Conservation (phyloP, 2,888 invertebrate genomes). For the Sinelater perroti region DNA sequence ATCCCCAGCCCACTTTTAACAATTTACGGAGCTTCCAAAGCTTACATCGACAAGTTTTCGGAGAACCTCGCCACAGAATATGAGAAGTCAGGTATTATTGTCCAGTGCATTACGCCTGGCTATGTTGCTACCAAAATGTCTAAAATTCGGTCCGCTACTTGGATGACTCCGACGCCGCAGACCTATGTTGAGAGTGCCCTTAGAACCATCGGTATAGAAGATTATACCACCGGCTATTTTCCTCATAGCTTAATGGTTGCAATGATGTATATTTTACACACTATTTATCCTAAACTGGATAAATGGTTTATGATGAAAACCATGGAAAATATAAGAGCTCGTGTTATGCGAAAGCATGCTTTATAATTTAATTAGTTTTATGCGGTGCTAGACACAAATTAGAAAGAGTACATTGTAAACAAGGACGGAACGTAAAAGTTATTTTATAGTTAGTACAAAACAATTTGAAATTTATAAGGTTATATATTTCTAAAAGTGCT, state of each 20-base stretch:
- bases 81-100: conserved; percentile 72
- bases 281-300: conserved; percentile 65
- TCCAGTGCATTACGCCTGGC: conserved; percentile 86
- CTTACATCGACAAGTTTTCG: conserved; percentile 83
- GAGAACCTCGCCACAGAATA: conserved; percentile 81
- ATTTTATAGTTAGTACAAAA: no score
- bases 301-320: conserved; percentile 71
- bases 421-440: background rate
- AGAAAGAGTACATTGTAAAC: no score
- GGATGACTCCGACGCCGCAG: conserved; percentile 79
- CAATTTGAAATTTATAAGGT: no score
- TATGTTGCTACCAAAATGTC: conserved; percentile 94
- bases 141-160: conserved; percentile 75
- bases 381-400: background rate
- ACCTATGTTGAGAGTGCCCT: conserved; percentile 77
- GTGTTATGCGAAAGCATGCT: conserved; percentile 58
- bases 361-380: background rate
- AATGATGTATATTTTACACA: conserved; percentile 62
- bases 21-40: conserved; percentile 90
- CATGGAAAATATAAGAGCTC: conserved; percentile 71
- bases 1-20: conserved; percentile 84
- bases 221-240: conserved; percentile 78
- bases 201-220: conserved; percentile 73
- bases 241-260: conserved; percentile 72
- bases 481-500: no score